A percentile compares a stretch with the other conserved stretches of the same genome.
phyloP scores from a whole-genome alignment of 1,140 invertebrate species.

The Elymnias hypermnestra region DNA sequence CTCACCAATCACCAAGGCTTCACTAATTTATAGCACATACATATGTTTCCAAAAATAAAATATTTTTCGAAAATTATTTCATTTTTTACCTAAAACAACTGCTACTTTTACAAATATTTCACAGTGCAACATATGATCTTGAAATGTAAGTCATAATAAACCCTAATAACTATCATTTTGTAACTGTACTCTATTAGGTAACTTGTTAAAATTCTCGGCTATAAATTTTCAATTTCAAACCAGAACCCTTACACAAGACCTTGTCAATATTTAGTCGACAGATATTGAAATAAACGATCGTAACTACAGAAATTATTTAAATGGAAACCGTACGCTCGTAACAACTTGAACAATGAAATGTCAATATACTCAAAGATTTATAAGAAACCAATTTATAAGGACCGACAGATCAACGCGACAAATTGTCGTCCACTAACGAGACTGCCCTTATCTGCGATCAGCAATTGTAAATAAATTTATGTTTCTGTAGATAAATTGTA shows the following conservation, averaged over 20 bases:
- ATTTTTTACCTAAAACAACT: too few species aligned
- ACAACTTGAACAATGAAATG: neutral
- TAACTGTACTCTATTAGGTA: neutral
- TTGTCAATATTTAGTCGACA: conserved; percentile 2
- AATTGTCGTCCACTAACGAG: conserved; percentile 42
- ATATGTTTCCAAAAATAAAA: too few species aligned
- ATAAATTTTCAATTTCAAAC: conserved; percentile 1
- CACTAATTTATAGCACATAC: too few species aligned
- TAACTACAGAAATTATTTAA: conserved; percentile 4
- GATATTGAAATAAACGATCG: neutral
- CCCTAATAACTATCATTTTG: too few species aligned
- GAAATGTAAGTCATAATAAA: too few species aligned
- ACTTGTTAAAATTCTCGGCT: neutral
- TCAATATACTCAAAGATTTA: conserved; percentile 1
- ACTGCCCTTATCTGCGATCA: conserved; percentile 36
- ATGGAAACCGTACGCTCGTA: neutral
- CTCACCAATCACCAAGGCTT: too few species aligned
- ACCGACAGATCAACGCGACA: conserved; percentile 34
- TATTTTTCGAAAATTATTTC: too few species aligned
- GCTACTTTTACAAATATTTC: too few species aligned
- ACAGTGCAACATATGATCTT: too few species aligned
- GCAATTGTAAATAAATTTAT: conserved; percentile 50
- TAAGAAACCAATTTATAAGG: conserved; percentile 30
- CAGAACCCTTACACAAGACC: neutral
- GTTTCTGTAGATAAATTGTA: conserved; percentile 32